Conservation (phyloP, 2,113 vertebrate species). For the Mastomys coucha region DNA sequence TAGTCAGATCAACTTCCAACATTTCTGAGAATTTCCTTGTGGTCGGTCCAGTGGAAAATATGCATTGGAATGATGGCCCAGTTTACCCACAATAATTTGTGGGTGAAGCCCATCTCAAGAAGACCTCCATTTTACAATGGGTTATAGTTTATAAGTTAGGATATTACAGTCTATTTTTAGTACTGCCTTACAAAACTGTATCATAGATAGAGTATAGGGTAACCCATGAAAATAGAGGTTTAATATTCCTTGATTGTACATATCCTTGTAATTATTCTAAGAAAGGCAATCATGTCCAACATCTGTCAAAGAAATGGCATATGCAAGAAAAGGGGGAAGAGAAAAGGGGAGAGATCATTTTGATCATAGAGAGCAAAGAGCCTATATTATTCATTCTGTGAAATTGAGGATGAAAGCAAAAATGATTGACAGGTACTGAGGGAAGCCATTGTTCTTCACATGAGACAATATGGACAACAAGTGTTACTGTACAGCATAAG, state of each 20-base stretch:
- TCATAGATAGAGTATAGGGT: not conserved
- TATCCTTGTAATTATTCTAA: not conserved
- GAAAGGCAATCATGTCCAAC: not conserved
- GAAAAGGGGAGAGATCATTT: not conserved
- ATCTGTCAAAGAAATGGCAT: not conserved
- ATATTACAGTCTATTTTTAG: not conserved
- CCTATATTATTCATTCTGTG: not conserved
- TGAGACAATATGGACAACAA: not conserved
- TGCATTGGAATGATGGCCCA: not conserved
- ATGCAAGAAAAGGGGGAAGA: not conserved
- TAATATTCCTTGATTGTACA: not conserved
- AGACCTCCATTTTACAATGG: not conserved
- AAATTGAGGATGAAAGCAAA: not conserved
- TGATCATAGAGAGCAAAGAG: not conserved
- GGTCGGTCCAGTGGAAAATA: not conserved
- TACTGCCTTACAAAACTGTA: not conserved
- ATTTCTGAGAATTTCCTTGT: conserved; percentile 23
- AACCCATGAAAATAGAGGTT: not conserved
- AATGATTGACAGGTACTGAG: not conserved
- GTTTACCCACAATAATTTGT: not conserved
- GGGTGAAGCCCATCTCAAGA: not conserved
- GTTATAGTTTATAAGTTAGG: not conserved
- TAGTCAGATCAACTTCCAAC: not conserved
- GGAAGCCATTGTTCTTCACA: not conserved
- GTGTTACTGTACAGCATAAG: not conserved